Percentiles rank a stretch among this genome's conserved stretches.
phyloP scores from a whole-genome alignment of 2,888 invertebrate genomes.

The Callosobruchus maculatus region DNA sequence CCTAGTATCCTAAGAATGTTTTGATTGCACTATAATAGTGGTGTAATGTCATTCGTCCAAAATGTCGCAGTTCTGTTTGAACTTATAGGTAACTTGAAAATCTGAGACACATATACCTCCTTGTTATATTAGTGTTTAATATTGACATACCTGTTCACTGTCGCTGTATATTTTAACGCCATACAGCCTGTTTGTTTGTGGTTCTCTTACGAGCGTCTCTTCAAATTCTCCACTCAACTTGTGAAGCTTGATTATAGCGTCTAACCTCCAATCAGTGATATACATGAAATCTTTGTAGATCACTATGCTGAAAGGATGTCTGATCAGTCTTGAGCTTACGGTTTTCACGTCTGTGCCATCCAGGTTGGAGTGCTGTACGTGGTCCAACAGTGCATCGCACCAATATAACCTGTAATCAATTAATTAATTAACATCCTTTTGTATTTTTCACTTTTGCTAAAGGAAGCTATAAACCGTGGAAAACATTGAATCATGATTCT shows the following conservation, averaged over 20 bases:
- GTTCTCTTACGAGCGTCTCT: constrained; percentile 81
- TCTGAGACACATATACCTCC: too few relatives aligned
- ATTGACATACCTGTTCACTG: constrained; percentile 58
- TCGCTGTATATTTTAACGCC: constrained; percentile 85
- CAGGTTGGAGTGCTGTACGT: constrained; percentile 89
- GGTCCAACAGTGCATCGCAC: constrained; percentile 95
- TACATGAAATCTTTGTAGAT: constrained; percentile 90
- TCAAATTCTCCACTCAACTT: constrained; percentile 87
- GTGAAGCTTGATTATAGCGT: constrained; percentile 87
- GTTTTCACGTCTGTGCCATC: constrained; percentile 90
- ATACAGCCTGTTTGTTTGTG: constrained; percentile 85
- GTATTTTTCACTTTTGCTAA: not conserved
- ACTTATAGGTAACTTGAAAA: too few relatives aligned
- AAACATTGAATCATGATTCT: too few relatives aligned
- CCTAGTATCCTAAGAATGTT: too few relatives aligned
- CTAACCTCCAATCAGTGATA: constrained; percentile 95
- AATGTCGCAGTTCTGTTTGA: too few relatives aligned
- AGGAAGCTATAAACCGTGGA: too few relatives aligned
- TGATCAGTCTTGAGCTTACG: constrained; percentile 78
- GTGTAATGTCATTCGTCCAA: too few relatives aligned
- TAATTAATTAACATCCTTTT: too few relatives aligned
- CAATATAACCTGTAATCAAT: constrained; percentile 75
- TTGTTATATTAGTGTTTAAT: not conserved
- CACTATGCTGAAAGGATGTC: constrained; percentile 90
- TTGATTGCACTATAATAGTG: too few relatives aligned